A percentile compares a stretch with the other conserved stretches of the same genome.
These are phyloP conservation scores for Ceriagrion tenellum DNA, from an alignment of 2,888 invertebrate species.

Conservation along the genomic window DNA sequence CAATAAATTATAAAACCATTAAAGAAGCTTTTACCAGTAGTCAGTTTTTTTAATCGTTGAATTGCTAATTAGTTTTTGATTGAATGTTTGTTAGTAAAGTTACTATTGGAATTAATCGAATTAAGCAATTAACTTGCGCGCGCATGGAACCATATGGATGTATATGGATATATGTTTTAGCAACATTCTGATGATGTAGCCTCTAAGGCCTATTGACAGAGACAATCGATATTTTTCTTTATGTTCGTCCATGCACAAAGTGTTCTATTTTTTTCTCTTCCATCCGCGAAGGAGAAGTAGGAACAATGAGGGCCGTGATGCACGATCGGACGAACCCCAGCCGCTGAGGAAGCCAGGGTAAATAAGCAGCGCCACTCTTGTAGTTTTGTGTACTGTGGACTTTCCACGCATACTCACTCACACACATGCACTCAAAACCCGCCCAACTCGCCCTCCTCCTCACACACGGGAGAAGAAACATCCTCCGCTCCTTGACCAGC, in stretches of 20 bases:
- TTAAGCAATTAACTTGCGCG: no score
- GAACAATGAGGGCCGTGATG: neutral
- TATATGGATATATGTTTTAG: no score
- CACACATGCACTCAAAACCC: neutral
- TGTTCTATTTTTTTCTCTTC: neutral
- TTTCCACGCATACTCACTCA: neutral
- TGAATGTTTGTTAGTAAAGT: no score
- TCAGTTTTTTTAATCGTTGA: no score
- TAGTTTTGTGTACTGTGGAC: neutral
- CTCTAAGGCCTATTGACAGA: no score
- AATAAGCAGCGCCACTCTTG: conserved; percentile 4
- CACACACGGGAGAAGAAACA: neutral
- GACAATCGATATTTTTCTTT: no score
- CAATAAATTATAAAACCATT: no score
- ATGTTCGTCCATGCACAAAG: neutral
- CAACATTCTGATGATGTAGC: no score
- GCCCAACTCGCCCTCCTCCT: neutral
- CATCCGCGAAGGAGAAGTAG: neutral
- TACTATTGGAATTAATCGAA: no score
- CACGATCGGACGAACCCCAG: neutral
- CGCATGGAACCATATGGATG: no score
- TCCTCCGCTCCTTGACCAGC: neutral
- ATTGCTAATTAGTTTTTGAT: no score
- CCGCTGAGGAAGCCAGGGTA: neutral
- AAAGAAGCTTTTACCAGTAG: no score